A percentile compares a stretch with the other conserved stretches of the same genome.
Conservation (phyloP, 2,888 invertebrate species). For the Ichneumoninae sp. region DNA sequence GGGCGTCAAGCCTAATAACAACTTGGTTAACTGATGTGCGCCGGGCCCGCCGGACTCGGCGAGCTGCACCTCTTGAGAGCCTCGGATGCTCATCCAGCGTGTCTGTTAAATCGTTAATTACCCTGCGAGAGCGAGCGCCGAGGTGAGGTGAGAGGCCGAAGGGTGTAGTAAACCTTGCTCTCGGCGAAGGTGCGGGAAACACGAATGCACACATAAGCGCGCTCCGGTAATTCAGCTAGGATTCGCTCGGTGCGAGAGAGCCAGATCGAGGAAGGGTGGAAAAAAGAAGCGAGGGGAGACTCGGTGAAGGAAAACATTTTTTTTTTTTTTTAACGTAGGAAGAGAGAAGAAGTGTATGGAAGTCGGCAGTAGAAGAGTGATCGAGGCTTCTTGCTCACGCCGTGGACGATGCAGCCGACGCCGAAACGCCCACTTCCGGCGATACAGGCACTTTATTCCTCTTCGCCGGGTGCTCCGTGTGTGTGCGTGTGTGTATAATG, state of each 20-base stretch:
- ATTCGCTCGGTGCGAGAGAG: conserved; percentile 34
- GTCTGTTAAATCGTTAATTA: conserved; percentile 82
- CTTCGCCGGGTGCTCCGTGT: conserved; percentile 47
- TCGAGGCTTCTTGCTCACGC: conserved; percentile 68
- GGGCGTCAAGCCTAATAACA: conserved; percentile 76
- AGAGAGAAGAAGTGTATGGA: conserved; percentile 45
- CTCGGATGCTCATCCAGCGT: conserved; percentile 75
- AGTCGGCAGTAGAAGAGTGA: conserved; percentile 70
- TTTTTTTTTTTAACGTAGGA: conserved; percentile 2
- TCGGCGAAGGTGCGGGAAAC: conserved; percentile 24
- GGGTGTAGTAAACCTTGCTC: conserved; percentile 10
- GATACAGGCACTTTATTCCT: conserved; percentile 70
- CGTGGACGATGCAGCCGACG: conserved; percentile 67
- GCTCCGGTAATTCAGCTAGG: conserved; percentile 7
- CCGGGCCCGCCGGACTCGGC: conserved; percentile 30
- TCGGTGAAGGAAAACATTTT: background rate
- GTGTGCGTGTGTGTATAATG: conserved; percentile 1
- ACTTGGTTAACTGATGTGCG: conserved; percentile 77
- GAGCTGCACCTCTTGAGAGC: conserved; percentile 61
- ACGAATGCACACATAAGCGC: background rate
- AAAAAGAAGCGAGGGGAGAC: conserved; percentile 28
- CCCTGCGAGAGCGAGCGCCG: conserved; percentile 60
- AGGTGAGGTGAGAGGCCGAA: conserved; percentile 42
- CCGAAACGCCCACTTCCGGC: conserved; percentile 82
- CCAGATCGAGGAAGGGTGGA: conserved; percentile 40